Conservation (phyloP, 2,888 invertebrate genomes). For the Harpalus rufipes region DNA sequence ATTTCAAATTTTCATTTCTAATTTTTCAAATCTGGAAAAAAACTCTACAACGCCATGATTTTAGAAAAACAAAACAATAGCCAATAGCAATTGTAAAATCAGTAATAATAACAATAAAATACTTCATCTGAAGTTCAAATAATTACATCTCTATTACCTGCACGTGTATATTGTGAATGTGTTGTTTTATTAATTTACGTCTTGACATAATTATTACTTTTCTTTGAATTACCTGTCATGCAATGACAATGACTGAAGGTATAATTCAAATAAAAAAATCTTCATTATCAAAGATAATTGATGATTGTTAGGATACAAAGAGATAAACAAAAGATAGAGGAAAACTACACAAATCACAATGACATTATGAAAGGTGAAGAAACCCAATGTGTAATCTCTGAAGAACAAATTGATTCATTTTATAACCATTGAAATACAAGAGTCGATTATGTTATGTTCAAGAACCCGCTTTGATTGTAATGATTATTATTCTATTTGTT, state of each 20-base stretch:
- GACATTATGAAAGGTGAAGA: slow-evolving; percentile 37
- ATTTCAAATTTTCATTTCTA: too few species aligned
- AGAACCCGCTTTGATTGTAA: background rate
- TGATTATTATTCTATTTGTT: slow-evolving; percentile 42
- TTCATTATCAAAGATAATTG: slow-evolving; percentile 29
- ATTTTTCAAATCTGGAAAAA: too few species aligned
- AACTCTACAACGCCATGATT: too few species aligned
- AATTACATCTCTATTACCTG: background rate
- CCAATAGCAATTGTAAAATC: too few species aligned
- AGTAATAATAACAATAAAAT: too few species aligned
- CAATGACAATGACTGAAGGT: slow-evolving; percentile 19
- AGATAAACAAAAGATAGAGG: slow-evolving; percentile 25
- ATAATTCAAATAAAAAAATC: background rate
- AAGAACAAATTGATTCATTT: slow-evolving; percentile 35
- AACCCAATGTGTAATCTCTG: slow-evolving; percentile 29
- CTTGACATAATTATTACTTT: background rate
- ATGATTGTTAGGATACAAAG: slow-evolving; percentile 6
- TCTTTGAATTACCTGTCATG: slow-evolving; percentile 14
- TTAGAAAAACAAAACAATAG: too few species aligned
- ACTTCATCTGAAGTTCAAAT: too few species aligned
- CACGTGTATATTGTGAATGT: background rate
- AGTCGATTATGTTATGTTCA: slow-evolving; percentile 1
- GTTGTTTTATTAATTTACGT: background rate
- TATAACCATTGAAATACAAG: slow-evolving; percentile 9
- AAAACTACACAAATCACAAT: slow-evolving; percentile 14